Evolutionary conservation across 2,113 vertebrate species (phyloP).

Genomic region (Nasalis larvatus): DNA sequence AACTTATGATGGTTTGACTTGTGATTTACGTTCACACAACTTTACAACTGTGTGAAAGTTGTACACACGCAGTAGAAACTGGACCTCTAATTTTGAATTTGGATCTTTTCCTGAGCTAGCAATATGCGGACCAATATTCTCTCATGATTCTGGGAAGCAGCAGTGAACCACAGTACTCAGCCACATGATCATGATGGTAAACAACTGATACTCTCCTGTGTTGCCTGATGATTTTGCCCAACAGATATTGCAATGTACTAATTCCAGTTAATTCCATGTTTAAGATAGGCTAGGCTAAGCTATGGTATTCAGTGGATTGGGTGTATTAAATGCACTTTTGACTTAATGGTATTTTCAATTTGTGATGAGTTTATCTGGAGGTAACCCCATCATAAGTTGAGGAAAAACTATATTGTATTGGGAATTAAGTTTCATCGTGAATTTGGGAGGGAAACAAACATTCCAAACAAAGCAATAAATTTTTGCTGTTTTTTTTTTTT

Average conservation of each 20-base stretch:
- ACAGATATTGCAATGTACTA: not conserved
- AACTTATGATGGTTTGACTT: not conserved
- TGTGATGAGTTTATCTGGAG: not conserved
- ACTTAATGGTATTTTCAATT: not conserved
- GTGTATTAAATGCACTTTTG: not conserved
- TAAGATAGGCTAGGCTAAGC: not conserved
- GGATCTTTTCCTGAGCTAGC: not conserved
- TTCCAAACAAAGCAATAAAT: not conserved
- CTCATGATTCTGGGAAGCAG: not conserved
- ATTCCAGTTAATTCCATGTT: not conserved
- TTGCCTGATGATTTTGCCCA: not conserved
- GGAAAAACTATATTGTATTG: not conserved
- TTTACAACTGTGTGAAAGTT: not conserved
- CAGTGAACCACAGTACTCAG: not conserved
- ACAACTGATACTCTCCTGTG: not conserved
- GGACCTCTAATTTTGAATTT: not conserved
- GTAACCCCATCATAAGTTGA: not conserved
- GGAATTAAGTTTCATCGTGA: not conserved
- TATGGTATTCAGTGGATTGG: not conserved
- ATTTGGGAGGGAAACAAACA: not conserved
- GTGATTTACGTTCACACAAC: not conserved
- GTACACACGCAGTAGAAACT: not conserved
- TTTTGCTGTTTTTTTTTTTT: constrained; percentile 12
- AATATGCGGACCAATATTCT: not conserved
- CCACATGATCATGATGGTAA: not conserved